These are phyloP conservation scores for Cryptomyrus ogoouensis DNA, from an alignment of 2,113 vertebrate genomes.

Conservation along the genomic window DNA sequence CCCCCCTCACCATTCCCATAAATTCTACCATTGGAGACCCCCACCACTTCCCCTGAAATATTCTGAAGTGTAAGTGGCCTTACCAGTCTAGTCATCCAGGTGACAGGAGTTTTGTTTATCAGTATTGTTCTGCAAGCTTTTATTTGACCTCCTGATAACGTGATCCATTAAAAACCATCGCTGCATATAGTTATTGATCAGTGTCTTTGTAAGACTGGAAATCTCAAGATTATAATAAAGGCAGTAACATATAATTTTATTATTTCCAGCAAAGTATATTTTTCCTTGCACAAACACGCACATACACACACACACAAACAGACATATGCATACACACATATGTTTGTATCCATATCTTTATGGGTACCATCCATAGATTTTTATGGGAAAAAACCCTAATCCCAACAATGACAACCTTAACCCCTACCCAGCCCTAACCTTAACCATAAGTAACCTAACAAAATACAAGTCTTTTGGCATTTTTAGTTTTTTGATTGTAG, in stretches of 20 bases:
- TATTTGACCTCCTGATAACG: not conserved
- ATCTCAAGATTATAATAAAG: not conserved
- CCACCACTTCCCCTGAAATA: not conserved
- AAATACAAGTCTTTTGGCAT: not conserved
- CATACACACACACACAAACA: too few species aligned
- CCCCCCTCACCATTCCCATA: not conserved
- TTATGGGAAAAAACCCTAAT: not conserved
- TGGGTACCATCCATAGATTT: not conserved
- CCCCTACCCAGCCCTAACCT: not conserved
- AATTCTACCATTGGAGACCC: not conserved
- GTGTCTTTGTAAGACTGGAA: not conserved
- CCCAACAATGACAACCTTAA: not conserved
- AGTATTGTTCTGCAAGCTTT: not conserved
- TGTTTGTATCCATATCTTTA: not conserved
- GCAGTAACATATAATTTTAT: not conserved
- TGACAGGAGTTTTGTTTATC: not conserved
- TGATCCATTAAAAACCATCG: not conserved
- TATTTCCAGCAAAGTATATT: not conserved
- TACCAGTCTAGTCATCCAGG: not conserved
- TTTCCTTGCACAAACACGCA: not conserved
- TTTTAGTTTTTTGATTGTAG: not conserved
- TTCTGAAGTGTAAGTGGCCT: not conserved
- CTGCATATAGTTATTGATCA: not conserved
- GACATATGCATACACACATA: too few species aligned
- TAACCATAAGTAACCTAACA: not conserved